phyloP scores from a whole-genome alignment of 2,888 invertebrate species.

The Spodoptera picta region DNA sequence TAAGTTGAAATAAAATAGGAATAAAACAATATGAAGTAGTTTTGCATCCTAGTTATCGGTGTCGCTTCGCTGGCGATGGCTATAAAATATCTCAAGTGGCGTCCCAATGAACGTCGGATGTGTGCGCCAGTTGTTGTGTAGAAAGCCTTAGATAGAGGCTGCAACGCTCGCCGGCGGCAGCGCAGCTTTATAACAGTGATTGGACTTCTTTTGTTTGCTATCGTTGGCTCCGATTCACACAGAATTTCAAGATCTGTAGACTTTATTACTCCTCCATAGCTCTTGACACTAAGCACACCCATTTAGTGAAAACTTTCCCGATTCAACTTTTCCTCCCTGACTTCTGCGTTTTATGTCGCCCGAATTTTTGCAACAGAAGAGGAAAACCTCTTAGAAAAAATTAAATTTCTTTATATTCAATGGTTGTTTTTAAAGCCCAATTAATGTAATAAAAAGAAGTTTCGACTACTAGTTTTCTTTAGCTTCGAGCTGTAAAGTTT shows the following conservation, averaged over 20 bases:
- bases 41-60: slow-evolving; percentile 5
- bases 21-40: slow-evolving; percentile 9
- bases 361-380: too few species aligned
- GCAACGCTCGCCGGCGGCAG: slow-evolving; percentile 25
- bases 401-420: too few species aligned
- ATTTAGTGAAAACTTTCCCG: neutral
- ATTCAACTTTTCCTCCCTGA: neutral
- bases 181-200: slow-evolving; percentile 47
- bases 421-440: too few species aligned
- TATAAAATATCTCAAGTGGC: slow-evolving; percentile 30
- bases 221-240: slow-evolving; percentile 33
- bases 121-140: slow-evolving; percentile 41
- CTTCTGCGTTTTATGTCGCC: neutral
- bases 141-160: slow-evolving; percentile 41
- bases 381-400: too few species aligned
- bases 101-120: slow-evolving; percentile 47
- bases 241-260: slow-evolving; percentile 12
- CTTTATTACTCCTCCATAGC: slow-evolving; percentile 20
- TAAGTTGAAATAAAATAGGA: slow-evolving; percentile 8
- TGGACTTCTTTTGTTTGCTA: slow-evolving; percentile 58
- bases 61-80: slow-evolving; percentile 1
- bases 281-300: neutral
- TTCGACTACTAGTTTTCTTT: neutral
- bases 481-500: neutral
- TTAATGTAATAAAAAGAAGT: neutral